Percentiles rank a stretch among this genome's conserved stretches.
phyloP scores from a whole-genome alignment of 2,888 invertebrate species.

The Choristoneura rosaceana region DNA sequence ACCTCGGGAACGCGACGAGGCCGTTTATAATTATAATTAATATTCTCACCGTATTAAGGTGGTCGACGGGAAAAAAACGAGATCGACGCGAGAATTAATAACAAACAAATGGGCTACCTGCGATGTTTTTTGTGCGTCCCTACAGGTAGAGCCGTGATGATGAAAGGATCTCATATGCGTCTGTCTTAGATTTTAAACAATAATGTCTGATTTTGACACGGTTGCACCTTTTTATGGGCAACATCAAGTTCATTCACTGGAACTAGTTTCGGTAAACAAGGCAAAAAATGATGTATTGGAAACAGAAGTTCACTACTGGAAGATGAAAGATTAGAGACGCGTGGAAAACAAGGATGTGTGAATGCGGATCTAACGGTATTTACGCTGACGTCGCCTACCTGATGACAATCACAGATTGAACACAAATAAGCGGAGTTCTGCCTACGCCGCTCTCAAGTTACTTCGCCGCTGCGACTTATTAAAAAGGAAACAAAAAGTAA shows the following conservation, averaged over 20 bases:
- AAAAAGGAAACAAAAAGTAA: constrained; percentile 68
- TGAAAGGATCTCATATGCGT: constrained; percentile 80
- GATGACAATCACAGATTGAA: constrained; percentile 39
- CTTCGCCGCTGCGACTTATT: constrained; percentile 66
- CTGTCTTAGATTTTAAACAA: constrained; percentile 83
- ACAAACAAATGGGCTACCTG: constrained; percentile 86
- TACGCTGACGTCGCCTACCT: constrained; percentile 36
- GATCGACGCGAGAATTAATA: constrained; percentile 85
- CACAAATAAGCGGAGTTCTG: constrained; percentile 28
- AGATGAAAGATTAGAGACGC: constrained; percentile 20
- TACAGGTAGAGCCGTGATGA: constrained; percentile 80
- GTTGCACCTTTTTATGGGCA: constrained; percentile 77
- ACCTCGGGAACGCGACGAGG: constrained; percentile 78
- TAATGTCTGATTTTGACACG: constrained; percentile 80
- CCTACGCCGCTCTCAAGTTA: constrained; percentile 63
- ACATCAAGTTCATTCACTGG: constrained; percentile 74
- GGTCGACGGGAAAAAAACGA: constrained; percentile 78
- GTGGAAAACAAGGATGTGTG: constrained; percentile 8
- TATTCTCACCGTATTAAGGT: constrained; percentile 84
- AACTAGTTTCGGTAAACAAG: constrained; percentile 57
- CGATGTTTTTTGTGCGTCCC: constrained; percentile 81
- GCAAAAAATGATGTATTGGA: constrained; percentile 56
- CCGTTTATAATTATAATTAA: constrained; percentile 86
- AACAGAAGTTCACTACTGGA: constrained; percentile 42
- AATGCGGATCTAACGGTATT: constrained; percentile 36